Evolutionary conservation across 2,797 vertebrate species (phyloP), one percentile per base, ranked within the genome.

Genomic region (Nothura maculosa): DNA sequence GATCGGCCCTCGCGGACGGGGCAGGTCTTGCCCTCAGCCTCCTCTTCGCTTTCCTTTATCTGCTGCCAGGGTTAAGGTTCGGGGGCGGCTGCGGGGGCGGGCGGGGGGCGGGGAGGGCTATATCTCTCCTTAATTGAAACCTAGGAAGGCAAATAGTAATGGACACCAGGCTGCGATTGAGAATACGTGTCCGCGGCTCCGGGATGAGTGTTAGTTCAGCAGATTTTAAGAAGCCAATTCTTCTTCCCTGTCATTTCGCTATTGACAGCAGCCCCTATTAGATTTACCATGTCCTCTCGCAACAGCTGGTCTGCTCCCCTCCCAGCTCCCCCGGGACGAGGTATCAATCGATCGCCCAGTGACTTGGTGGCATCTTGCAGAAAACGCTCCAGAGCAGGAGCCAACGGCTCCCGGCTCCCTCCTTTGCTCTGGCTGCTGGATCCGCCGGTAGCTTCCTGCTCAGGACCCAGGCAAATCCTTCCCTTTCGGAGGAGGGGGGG

Each of bases 131-230:
- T 94, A 96, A 96, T 74, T 97, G 97, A 98, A 97, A 97, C 96
- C 96, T 93, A 97, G 96, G 79, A 96, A 74, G 91, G 95, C 93
- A 96, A 96, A 95, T 77, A 94, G 97, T 97, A 98, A 98, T 96
- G 92, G 97, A 98, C 97, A 97, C 85, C 88, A 95, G 75, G 94
- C 92, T 96, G 42, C 92, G 91, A 96, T 92, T 87, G 96, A 94
- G 96, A 95, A 94, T 97, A 97, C 98, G 97, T 98, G 98, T 98
- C 97, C 75, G 55, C 48, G 60, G 94, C 97, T 90, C 18, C 68
- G 47, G 87, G 89, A 89, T 75, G 96, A 97, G 94, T 90, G 97
- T 98, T 98, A 97, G 98, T 98, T 98, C 97, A 97, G 97, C 97
- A 95, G 95, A 93, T 96, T 92, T 93, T 80, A 96, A 94, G 92